phyloP scores from a whole-genome alignment of 2,113 vertebrate genomes.

The Eurypyga helias region DNA sequence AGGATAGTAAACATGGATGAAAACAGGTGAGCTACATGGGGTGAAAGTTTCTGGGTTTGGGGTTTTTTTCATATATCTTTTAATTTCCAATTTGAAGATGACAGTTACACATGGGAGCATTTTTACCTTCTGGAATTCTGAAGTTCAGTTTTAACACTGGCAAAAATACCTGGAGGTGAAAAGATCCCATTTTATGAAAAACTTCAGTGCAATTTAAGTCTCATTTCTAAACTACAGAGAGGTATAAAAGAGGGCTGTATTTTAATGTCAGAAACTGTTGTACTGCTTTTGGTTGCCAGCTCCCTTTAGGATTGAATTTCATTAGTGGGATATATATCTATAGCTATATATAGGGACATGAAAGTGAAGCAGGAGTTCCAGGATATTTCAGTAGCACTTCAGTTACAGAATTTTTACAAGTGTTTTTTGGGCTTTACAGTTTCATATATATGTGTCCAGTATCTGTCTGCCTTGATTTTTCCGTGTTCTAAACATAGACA shows the following conservation, averaged over 20 bases:
- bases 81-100: not conserved
- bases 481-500: not conserved
- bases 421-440: not conserved
- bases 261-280: slow-evolving; percentile 29
- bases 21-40: not conserved
- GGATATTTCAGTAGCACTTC: not conserved
- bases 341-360: not conserved
- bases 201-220: not conserved
- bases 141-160: not conserved
- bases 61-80: not conserved
- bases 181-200: not conserved
- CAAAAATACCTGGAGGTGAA: not conserved
- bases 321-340: not conserved
- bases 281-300: slow-evolving; percentile 1
- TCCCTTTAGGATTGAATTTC: slow-evolving; percentile 14
- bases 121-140: not conserved
- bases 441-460: not conserved
- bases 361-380: not conserved
- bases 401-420: slow-evolving; percentile 6
- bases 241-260: not conserved
- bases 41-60: not conserved
- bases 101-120: not conserved
- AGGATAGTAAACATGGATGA: not conserved
- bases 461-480: not conserved
- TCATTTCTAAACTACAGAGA: not conserved